phyloP scores from a whole-genome alignment of 1,140 invertebrate species.

The Mercenaria mercenaria region DNA sequence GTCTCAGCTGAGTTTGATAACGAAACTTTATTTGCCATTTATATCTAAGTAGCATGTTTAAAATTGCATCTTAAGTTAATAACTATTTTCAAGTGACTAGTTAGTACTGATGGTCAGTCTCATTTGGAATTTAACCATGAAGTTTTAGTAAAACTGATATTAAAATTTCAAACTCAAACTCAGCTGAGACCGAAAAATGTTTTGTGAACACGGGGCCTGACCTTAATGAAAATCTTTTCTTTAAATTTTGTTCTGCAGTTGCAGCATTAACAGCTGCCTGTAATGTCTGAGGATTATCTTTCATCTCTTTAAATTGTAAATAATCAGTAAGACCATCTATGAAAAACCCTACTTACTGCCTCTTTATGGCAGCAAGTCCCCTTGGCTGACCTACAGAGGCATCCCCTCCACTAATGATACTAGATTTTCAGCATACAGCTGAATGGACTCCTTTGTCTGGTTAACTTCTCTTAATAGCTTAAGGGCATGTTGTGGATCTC shows the following conservation, averaged over 20 bases:
- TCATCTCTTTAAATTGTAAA: not conserved
- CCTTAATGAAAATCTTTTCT: not conserved
- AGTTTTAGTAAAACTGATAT: too few species aligned
- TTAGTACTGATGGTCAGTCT: too few species aligned
- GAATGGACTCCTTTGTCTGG: conserved; percentile 3
- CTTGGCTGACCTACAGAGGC: not conserved
- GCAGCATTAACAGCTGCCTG: not conserved
- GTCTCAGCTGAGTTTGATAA: too few species aligned
- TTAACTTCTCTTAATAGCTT: not conserved
- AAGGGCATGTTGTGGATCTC: conserved; percentile 34
- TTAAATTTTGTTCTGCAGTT: not conserved
- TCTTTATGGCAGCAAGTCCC: not conserved
- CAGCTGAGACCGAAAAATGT: too few species aligned
- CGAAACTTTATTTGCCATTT: too few species aligned
- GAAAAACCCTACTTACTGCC: not conserved
- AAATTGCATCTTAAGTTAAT: too few species aligned
- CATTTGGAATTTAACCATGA: too few species aligned
- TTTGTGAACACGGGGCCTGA: too few species aligned
- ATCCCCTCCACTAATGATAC: not conserved
- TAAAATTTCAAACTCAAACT: too few species aligned
- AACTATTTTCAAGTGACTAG: too few species aligned
- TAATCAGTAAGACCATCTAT: not conserved
- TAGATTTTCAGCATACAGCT: not conserved
- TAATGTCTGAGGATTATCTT: not conserved
- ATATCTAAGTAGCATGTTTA: too few species aligned